Conservation (phyloP, 2,113 vertebrate species). For the Indri indri region DNA sequence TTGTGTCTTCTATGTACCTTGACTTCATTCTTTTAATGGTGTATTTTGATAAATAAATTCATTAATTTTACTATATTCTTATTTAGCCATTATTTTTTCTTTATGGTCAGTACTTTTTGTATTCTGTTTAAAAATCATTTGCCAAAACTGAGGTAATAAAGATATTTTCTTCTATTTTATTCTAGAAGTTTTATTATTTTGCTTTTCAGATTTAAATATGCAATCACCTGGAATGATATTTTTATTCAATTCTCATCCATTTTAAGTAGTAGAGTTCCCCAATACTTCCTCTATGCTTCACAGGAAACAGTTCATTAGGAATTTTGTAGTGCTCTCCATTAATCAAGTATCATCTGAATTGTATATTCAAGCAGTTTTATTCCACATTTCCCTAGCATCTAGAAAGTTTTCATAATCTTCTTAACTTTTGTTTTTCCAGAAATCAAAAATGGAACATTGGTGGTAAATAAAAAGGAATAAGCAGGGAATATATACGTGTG, state of each 20-base stretch:
- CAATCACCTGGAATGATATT: background rate
- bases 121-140: background rate
- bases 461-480: background rate
- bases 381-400: background rate
- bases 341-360: background rate
- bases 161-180: background rate
- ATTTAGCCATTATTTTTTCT: background rate
- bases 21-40: background rate
- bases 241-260: background rate
- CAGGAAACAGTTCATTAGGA: background rate
- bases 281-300: background rate
- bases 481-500: background rate
- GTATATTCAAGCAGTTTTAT: background rate
- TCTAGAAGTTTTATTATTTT: background rate
- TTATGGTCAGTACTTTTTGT: background rate
- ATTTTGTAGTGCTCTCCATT: background rate
- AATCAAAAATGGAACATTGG: background rate
- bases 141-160: background rate
- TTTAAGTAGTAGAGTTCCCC: background rate
- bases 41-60: background rate
- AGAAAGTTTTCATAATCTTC: background rate
- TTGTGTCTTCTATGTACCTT: background rate
- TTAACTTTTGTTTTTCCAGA: background rate
- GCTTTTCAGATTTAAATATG: background rate
- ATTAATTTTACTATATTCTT: background rate